These are phyloP conservation scores for Micromussa lordhowensis DNA, from an alignment of 92 coral and sea anemone species.

Conservation along the genomic window DNA sequence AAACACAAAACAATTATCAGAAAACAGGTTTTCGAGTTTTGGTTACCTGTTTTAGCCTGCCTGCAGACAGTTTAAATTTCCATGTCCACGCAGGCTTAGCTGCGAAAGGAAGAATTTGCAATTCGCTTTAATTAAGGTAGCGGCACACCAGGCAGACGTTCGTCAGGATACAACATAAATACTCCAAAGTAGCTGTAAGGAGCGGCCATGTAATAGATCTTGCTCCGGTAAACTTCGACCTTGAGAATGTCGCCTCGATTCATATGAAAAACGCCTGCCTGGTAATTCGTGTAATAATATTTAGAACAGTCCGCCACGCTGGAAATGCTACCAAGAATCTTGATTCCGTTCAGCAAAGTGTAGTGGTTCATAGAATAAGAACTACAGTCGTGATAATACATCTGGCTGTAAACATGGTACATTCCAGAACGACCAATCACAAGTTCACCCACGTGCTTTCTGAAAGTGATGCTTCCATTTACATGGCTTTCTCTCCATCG, in stretches of 20 bases:
- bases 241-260: slow-evolving; percentile 73
- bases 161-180: slow-evolving; percentile 75
- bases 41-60: no score
- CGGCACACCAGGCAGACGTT: background rate
- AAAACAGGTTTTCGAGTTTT: no score
- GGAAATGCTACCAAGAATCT: slow-evolving; percentile 76
- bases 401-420: slow-evolving; percentile 93
- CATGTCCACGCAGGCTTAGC: background rate
- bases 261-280: slow-evolving; percentile 87
- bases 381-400: slow-evolving; percentile 89
- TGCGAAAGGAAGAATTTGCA: background rate
- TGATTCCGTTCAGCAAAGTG: slow-evolving; percentile 67
- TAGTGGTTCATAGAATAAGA: slow-evolving; percentile 70
- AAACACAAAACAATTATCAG: no score
- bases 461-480: slow-evolving; percentile 74
- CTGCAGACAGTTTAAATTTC: no score
- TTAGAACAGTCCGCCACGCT: slow-evolving; percentile 62
- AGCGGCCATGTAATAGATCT: slow-evolving; percentile 60
- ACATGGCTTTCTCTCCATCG: slow-evolving; percentile 77
- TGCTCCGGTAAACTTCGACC: slow-evolving; percentile 71
- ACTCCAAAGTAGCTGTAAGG: slow-evolving; percentile 80
- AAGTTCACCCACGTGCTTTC: slow-evolving; percentile 77
- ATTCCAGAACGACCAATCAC: slow-evolving; percentile 81
- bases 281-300: slow-evolving; percentile 84
- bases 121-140: background rate